These are phyloP conservation scores for Turritopsis dohrnii DNA, from an alignment of 30 jellyfish, hydroid and myxozoan genomes.

Conservation along the genomic window DNA sequence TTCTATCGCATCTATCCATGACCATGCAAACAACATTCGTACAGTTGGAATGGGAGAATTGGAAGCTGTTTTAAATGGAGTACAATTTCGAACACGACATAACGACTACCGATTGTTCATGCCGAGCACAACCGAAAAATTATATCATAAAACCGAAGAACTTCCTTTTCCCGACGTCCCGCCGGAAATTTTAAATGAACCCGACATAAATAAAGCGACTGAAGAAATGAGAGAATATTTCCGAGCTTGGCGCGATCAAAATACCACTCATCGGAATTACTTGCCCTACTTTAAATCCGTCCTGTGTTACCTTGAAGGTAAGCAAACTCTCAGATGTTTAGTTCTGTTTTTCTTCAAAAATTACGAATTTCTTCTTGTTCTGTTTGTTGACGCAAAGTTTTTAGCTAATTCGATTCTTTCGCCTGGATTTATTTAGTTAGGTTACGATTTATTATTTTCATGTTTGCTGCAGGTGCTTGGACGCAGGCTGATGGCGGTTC, in stretches of 20 bases:
- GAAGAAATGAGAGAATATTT: constrained; percentile 84
- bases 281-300: constrained; percentile 61
- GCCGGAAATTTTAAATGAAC: constrained; percentile 33
- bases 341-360: background rate
- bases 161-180: constrained; percentile 94
- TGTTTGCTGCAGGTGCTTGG: constrained; percentile 65
- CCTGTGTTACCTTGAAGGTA: constrained; percentile 81
- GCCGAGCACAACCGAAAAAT: constrained; percentile 44
- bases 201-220: constrained; percentile 27
- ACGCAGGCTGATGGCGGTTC: constrained; percentile 49
- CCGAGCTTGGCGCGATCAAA: constrained; percentile 87
- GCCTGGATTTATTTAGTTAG: too few relatives aligned
- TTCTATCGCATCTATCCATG: constrained; percentile 38
- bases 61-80: constrained; percentile 80
- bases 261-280: constrained; percentile 58
- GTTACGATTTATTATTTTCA: too few relatives aligned
- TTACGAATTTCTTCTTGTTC: too few relatives aligned
- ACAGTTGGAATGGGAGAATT: constrained; percentile 58
- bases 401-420: too few relatives aligned
- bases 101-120: constrained; percentile 83
- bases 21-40: constrained; percentile 40
- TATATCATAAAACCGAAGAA: constrained; percentile 32
- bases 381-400: background rate
- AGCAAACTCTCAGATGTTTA: background rate
- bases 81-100: constrained; percentile 90